Evolutionary conservation across 2,797 vertebrate genomes (phyloP), one percentile per base, ranked within the genome.

Genomic region (Cygnus olor): DNA sequence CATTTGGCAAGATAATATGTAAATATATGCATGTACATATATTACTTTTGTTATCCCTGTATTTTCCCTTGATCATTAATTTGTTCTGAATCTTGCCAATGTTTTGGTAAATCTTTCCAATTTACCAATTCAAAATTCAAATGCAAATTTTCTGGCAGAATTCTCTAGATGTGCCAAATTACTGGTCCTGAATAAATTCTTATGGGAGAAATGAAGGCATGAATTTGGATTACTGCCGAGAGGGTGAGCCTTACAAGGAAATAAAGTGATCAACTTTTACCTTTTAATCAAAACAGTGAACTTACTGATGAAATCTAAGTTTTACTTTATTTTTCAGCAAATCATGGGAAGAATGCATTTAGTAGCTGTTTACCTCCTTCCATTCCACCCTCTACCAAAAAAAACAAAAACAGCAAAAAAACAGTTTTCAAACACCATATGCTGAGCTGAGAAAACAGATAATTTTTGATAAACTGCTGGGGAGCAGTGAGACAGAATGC

Each of bases 401-500:
- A n/a, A 54, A 51, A 9, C 14, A 25, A 25, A 51, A 38, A 34
- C 9, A 81, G 17, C 5, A 13, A 58, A 71, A 76, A 22, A 54
- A 16, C 21, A 32, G 8, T 13, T 83, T 92, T 82, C 76, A 53
- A 91, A 90, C 28, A 85, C 86, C 66, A 21, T 94, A 24, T 76
- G 51, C 74, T 79, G 95, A 80, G 9, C 60, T 90, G 73, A 73
- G 38, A 73, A 89, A 86, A 38, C 10, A 4, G 56, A 70, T 92
- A 80, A 77, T 69, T 64, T 82, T 77, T 82, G 71, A 93, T 80
- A 93, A 94, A 89, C 56, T 80, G 61, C 82, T 53, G 44, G 74
- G 88, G 47, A 82, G 49, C 45, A 60, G 64, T 51, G 54, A 77
- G 78, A 85, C 42, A 10, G 11, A 66, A 81, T 44, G 78, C 42